phyloP scores from a whole-genome alignment of 2,797 vertebrate genomes.

The Antrozous pallidus region DNA sequence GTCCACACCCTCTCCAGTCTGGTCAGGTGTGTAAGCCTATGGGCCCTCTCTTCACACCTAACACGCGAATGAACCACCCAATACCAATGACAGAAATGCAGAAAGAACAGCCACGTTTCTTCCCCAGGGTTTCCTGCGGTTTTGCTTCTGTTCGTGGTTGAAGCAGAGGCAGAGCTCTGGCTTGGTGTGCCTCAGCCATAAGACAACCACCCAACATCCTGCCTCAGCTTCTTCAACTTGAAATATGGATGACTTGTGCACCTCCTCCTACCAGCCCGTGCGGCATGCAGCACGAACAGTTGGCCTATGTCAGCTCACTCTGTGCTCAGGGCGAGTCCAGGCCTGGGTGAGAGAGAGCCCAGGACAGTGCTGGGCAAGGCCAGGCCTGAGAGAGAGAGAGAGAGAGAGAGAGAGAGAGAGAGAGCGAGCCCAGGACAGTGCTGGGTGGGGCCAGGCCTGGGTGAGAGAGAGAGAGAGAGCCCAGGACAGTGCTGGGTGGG shows the following conservation, averaged over 20 bases:
- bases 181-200: background rate
- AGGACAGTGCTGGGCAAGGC: too few relatives aligned
- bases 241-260: background rate
- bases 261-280: rapidly evolving
- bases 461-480: too few relatives aligned
- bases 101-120: background rate
- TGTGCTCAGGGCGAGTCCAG: background rate
- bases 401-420: too few relatives aligned
- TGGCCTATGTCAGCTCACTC: background rate
- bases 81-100: background rate
- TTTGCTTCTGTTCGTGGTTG: background rate
- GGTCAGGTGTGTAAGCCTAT: background rate
- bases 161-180: background rate
- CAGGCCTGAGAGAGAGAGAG: too few relatives aligned
- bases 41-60: rapidly evolving
- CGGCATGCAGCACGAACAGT: rapidly evolving
- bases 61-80: background rate
- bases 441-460: too few relatives aligned
- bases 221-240: background rate
- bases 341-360: too few relatives aligned
- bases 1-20: background rate
- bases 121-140: background rate
- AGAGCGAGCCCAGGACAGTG: too few relatives aligned
- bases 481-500: too few relatives aligned
- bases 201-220: background rate